Evolutionary conservation across 2,888 invertebrate genomes (phyloP).

Genomic region (Cephus runcator): DNA sequence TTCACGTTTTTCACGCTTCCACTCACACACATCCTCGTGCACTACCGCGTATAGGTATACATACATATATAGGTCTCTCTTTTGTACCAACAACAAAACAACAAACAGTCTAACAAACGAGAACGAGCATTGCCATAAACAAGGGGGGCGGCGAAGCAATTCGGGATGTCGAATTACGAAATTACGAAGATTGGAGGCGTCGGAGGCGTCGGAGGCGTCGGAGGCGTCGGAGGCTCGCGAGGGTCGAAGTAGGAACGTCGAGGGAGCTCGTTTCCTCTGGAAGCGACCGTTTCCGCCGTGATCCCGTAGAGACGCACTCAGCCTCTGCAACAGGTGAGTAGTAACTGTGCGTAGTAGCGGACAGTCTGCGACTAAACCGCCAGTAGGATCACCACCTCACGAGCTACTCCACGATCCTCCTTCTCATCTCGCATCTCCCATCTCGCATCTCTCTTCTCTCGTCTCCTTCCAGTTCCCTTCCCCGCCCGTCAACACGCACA

Average conservation of each 20-base stretch:
- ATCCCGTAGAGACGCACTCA: too few species aligned
- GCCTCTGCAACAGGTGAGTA: conserved; percentile 48
- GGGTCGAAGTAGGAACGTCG: conserved; percentile 42
- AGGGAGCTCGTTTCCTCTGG: conserved; percentile 40
- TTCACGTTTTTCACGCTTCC: too few species aligned
- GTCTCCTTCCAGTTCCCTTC: neutral
- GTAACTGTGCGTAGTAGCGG: conserved; percentile 55
- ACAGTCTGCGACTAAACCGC: conserved; percentile 54
- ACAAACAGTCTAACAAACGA: too few species aligned
- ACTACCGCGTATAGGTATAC: too few species aligned
- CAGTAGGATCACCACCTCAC: conserved; percentile 35
- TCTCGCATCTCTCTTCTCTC: neutral
- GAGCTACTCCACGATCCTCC: neutral
- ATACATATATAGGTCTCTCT: too few species aligned
- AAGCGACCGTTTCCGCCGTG: conserved; percentile 23
- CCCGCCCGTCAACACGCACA: neutral
- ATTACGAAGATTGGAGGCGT: neutral
- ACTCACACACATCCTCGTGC: too few species aligned
- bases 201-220: conserved; percentile 26
- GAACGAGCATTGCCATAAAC: too few species aligned
- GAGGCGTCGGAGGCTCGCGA: conserved; percentile 34
- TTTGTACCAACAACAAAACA: too few species aligned
- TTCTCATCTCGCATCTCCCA: neutral
- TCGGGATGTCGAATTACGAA: too few species aligned
- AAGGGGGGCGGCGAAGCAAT: too few species aligned